Evolutionary conservation across 2,797 vertebrate species (phyloP), one percentile per base, ranked within the genome.

Genomic region (Onychomys leucogaster): DNA sequence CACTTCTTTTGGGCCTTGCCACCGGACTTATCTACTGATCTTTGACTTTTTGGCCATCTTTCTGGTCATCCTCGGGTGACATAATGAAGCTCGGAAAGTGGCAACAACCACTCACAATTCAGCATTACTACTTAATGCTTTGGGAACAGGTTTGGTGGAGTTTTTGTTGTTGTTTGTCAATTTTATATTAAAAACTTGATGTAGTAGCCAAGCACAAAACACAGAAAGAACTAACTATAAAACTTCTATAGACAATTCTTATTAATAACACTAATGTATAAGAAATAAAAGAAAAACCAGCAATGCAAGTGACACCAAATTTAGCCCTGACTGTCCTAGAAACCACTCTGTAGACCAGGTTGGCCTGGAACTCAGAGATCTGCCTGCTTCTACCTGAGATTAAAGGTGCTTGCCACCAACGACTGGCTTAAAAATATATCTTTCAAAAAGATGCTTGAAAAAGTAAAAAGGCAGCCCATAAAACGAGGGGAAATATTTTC

Each of bases 171-270:
- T 59, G n/a, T 81, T 41, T 0, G 92, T 69, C 37, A 78, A 21
- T 95, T 95, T 95, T 86, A 83, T 80, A 92, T 23, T 95, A 80
- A 94, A 96, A 92, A 9, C 61, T 93, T 83, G 63, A 94, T 96
- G 78, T 27, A 95, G 52, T 92, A 78, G 4, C 41, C 37, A 94
- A 94, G 49, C 23, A 37, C 63, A 82, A 81, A 46, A 65, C 90
- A n/a, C 23, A 88, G n/a, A n/a, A 88, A 75, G 27, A 83, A 77
- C 75, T 67, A 92, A 75, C 21, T 95, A 4, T 76, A 78, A 96
- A 82, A 84, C 14, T 9, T 95, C 59, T 65, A 37, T 34, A 69
- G 19, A 94, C 61, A 9, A 87, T 94, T 94, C 86, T 97, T 84
- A 94, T 29, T 59, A 89, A 29, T 59, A 49, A 17, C 11, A 73